Evolutionary conservation across 2,888 invertebrate species (phyloP), one percentile per base, ranked within the genome.

Genomic region (Synergus laeviventris): DNA sequence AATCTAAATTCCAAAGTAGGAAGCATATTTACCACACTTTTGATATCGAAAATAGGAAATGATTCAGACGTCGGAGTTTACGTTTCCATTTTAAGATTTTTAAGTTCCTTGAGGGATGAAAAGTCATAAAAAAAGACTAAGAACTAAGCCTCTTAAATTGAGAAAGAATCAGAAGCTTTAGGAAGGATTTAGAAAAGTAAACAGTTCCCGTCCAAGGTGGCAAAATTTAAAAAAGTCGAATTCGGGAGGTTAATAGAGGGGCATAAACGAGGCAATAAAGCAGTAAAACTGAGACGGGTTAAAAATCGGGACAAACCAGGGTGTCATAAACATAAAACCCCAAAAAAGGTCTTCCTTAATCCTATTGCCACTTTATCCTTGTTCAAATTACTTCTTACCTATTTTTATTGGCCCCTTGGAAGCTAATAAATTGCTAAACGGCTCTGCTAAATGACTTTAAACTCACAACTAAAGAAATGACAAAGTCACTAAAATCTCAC

Each of bases 11-110:
- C 49, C 31, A 70, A 70, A 70, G 49, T 36, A 49, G 70, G 70
- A 70, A 70, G 70, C 36, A 36, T 49, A 12, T 45, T 70, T 70
- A 54, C 36, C 54, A 70, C 70, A 49, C 24, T 54, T 70, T 36
- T 70, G 70, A 70, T 70, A 70, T 70, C 70, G 70, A 18, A 45
- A 70, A 70, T 70, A 70, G 36, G 49, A 54, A 18, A 49, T 70
- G 49, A 70, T 70, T 70, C 49, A 49, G 49, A 49, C 49, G 31
- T 31, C 45, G 36, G 18, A 45, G 31, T 36, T 64, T 42, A 42
- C 24, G n/a, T 36, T 70, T 36, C 49, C 49, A 54, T 49, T 59
- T 24, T 54, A 54, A n/a, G 45, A n/a, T 70, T 24, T 16, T 24
- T 45, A 24, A 5, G 4, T 5, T 45, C 12, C 11, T 45, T 45